A percentile compares a stretch with the other conserved stretches of the same genome.
Conservation (phyloP, 2,797 vertebrate genomes). For the Lycodopsis pacificus region DNA sequence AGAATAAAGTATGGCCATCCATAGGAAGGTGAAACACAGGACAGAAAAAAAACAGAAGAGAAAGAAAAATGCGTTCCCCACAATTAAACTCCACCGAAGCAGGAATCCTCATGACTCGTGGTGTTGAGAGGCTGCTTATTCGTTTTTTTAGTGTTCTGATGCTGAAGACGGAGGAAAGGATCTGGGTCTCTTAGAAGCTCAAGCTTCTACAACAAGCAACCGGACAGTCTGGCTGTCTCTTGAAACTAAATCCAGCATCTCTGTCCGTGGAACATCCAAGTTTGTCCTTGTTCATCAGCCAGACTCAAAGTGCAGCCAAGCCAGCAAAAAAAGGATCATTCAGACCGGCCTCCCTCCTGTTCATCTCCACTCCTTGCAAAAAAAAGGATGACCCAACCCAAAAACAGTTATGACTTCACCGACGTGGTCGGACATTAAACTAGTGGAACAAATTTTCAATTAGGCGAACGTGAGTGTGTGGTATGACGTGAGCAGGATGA, state of each 20-base stretch:
- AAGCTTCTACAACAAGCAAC: conserved; percentile 62
- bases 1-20: conserved; percentile 78
- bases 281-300: conserved; percentile 66
- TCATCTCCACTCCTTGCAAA: conserved; percentile 41
- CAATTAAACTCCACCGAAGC: conserved; percentile 62
- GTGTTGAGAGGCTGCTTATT: conserved; percentile 70
- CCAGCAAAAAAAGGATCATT: conserved; percentile 50
- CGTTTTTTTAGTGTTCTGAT: conserved; percentile 77
- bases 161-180: conserved; percentile 80
- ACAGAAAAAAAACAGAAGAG: conserved; percentile 26
- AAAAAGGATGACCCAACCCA: conserved; percentile 55
- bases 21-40: conserved; percentile 72
- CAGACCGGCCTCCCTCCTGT: conserved; percentile 55
- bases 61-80: conserved; percentile 39
- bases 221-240: conserved; percentile 71
- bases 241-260: conserved; percentile 70
- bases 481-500: conserved; percentile 59
- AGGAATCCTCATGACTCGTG: conserved; percentile 75
- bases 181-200: conserved; percentile 75
- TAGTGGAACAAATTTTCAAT: conserved; percentile 55
- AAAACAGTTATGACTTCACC: conserved; percentile 63
- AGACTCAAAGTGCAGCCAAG: conserved; percentile 60
- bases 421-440: conserved; percentile 57
- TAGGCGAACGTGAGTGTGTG: conserved; percentile 59
- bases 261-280: conserved; percentile 74